Evolutionary conservation across 2,797 vertebrate species (phyloP).

Genomic region (Dipus sagitta): DNA sequence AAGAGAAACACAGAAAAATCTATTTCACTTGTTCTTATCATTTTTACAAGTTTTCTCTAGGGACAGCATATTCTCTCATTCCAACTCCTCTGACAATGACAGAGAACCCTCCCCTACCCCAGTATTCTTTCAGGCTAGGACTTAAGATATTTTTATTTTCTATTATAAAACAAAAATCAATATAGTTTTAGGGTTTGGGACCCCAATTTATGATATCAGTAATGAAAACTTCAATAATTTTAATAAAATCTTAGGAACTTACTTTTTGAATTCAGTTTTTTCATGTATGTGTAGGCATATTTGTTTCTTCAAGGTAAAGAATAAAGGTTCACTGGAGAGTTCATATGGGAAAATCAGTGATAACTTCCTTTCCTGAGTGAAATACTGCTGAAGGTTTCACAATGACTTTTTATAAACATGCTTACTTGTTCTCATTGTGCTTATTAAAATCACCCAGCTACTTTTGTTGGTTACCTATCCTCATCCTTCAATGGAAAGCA

Average conservation of each 20-base stretch:
- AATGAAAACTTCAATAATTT: constrained; percentile 10
- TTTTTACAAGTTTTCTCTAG: background rate
- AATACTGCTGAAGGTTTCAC: constrained; percentile 44
- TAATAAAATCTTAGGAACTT: constrained; percentile 1
- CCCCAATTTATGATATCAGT: background rate
- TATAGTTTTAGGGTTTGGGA: background rate
- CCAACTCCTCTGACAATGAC: background rate
- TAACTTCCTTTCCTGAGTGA: constrained; percentile 67
- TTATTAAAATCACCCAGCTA: constrained; percentile 80
- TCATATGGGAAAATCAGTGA: constrained; percentile 74
- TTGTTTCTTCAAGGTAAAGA: constrained; percentile 43
- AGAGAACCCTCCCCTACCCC: background rate
- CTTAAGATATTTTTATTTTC: constrained; percentile 43
- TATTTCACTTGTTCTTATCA: background rate
- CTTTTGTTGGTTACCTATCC: constrained; percentile 75
- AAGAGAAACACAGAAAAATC: background rate
- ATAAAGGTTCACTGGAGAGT: constrained; percentile 21
- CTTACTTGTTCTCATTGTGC: constrained; percentile 81
- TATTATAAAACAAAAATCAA: background rate
- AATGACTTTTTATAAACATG: constrained; percentile 71
- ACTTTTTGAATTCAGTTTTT: background rate
- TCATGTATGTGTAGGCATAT: background rate
- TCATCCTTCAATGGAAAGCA: constrained; percentile 77
- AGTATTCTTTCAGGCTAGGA: background rate
- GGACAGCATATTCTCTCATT: background rate